Evolutionary conservation across 2,113 vertebrate species (phyloP), one percentile per base, ranked within the genome.

Genomic region (Tragulus kanchil): DNA sequence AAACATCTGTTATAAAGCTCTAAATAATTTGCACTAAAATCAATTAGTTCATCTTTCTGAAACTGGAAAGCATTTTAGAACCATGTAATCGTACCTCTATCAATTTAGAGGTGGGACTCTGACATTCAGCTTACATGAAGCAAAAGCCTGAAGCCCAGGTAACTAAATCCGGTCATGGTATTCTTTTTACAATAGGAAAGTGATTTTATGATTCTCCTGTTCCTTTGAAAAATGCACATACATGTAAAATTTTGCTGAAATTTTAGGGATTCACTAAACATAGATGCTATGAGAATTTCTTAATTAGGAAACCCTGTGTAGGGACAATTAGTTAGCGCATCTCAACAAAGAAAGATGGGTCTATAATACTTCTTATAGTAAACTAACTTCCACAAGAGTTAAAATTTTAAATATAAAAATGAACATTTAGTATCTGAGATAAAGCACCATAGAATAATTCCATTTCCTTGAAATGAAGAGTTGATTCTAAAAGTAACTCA

Each of bases 1-100:
- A 91, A 95, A 96, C 26, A 61, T 17, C 79, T 94, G 28, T 75
- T 96, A 8, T 93, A 45, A 96, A 91, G 59, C 13, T 67, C 23
- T 91, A 78, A 84, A 62, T 23, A 67, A 67, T 31, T 81, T 90
- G 71, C 0, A 90, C 91, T 90, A 82, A 96, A 90, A 88, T 95
- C 85, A 97, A 93, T 96, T 96, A 93, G 50, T 8, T 94, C 17
- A 67, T 61, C 58, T 71, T 88, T 52, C 48, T 84, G 19, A 42
- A 93, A 48, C 5, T 58, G 11, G 42, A 84, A 84, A 69, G 7
- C 81, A 59, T 69, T 95, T 87, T 77, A 78, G 13, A 78, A 31
- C 71, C 17, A 89, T 58, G 1, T 87, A 86, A 65, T 75, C 54
- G 79, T 25, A 82, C 21, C 26, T 56, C 15, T 92, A 48, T 48